Conservation (phyloP, 2,888 invertebrate genomes). For the Eilema griseolum region DNA sequence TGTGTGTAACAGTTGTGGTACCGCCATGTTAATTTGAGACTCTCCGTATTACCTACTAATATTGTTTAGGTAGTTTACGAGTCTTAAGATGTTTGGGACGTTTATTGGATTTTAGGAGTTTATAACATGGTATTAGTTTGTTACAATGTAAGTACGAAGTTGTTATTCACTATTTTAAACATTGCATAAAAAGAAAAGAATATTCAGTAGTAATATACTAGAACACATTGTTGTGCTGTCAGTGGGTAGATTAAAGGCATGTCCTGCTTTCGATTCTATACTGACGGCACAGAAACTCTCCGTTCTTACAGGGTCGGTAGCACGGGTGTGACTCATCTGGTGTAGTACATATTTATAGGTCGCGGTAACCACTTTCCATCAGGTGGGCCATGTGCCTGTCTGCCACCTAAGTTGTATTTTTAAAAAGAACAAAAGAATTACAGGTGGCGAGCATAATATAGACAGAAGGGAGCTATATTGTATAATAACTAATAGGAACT, state of each 20-base stretch:
- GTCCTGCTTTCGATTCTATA: too few species aligned
- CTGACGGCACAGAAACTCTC: too few species aligned
- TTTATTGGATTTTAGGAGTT: conserved; percentile 18
- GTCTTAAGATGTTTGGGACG: conserved; percentile 14
- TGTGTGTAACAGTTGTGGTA: conserved; percentile 52
- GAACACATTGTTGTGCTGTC: too few species aligned
- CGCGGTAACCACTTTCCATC: too few species aligned
- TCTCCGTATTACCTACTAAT: conserved; percentile 46
- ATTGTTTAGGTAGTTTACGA: conserved; percentile 41
- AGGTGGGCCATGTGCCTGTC: too few species aligned
- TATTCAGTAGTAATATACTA: too few species aligned
- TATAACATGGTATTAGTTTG: neutral
- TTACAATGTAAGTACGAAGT: neutral
- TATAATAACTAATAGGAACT: too few species aligned
- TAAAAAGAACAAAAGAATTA: neutral
- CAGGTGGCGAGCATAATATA: neutral
- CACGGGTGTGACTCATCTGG: too few species aligned
- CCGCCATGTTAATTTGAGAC: conserved; percentile 52
- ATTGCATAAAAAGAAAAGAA: neutral
- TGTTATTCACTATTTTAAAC: neutral
- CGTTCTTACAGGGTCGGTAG: too few species aligned
- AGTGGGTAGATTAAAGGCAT: too few species aligned
- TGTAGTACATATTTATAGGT: too few species aligned
- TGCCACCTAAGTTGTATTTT: too few species aligned
- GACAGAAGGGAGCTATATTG: neutral